phyloP scores from a whole-genome alignment of 2,888 invertebrate species.

The Lapara coniferarum region DNA sequence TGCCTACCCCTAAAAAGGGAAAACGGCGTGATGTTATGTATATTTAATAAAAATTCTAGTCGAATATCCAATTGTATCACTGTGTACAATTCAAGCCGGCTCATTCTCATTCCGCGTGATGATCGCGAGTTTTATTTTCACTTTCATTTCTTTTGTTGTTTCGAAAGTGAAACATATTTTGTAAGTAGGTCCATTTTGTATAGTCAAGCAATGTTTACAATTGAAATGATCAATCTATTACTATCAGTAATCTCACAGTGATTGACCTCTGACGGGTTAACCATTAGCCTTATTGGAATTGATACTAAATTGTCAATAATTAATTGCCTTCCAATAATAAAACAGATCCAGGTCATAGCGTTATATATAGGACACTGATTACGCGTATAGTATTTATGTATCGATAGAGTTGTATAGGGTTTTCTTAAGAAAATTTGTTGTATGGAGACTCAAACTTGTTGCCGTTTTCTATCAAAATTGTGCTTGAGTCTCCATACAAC shows the following conservation, averaged over 20 bases:
- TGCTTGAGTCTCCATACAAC: too few relatives aligned
- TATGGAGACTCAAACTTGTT: too few relatives aligned
- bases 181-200: not conserved
- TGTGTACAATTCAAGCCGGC: constrained; percentile 3
- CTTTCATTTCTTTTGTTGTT: constrained; percentile 42
- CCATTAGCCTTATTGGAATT: constrained; percentile 36
- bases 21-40: constrained; percentile 13
- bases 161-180: constrained; percentile 36
- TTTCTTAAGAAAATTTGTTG: not conserved
- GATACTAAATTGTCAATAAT: constrained; percentile 36
- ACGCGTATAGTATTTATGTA: not conserved
- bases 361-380: constrained; percentile 37
- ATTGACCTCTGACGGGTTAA: constrained; percentile 32
- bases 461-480: too few relatives aligned
- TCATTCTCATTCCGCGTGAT: constrained; percentile 22
- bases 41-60: not conserved
- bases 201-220: constrained; percentile 7
- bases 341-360: constrained; percentile 39
- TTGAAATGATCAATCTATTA: constrained; percentile 14
- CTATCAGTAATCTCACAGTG: constrained; percentile 26
- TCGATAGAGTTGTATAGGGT: not conserved
- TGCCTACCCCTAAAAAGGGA: not conserved
- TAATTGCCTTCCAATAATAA: constrained; percentile 25
- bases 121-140: constrained; percentile 34
- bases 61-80: constrained; percentile 15